Percentiles rank a stretch among this genome's conserved stretches.
Conservation (phyloP, 2,888 invertebrate genomes). For the Tenthredo amoena region DNA sequence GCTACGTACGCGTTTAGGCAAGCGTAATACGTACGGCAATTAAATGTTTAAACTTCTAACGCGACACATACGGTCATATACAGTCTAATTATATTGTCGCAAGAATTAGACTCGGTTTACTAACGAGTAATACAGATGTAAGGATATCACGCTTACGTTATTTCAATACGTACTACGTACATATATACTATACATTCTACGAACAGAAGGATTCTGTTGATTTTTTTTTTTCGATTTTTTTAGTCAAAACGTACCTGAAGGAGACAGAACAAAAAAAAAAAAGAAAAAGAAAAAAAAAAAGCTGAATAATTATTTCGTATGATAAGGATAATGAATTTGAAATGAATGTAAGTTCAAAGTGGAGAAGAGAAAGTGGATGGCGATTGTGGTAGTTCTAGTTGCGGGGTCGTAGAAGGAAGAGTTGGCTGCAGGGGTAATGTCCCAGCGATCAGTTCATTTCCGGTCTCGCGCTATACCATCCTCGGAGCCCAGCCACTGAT, state of each 20-base stretch:
- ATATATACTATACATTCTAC: too few relatives aligned
- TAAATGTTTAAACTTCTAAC: neutral
- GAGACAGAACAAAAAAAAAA: too few relatives aligned
- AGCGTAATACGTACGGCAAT: neutral
- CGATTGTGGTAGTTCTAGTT: neutral
- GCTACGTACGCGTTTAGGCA: neutral
- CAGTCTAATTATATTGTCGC: neutral
- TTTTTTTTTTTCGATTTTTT: too few relatives aligned
- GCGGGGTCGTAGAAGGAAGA: neutral
- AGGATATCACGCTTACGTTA: neutral
- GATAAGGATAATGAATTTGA: neutral
- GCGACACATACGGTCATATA: neutral
- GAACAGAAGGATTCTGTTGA: too few relatives aligned
- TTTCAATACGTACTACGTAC: too few relatives aligned
- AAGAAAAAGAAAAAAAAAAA: too few relatives aligned
- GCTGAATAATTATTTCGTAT: too few relatives aligned
- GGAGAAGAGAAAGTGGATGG: neutral
- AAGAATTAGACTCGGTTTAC: neutral
- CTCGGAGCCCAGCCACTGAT: constrained; percentile 58
- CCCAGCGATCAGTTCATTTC: constrained; percentile 66
- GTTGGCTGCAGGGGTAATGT: constrained; percentile 13
- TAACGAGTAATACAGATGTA: neutral
- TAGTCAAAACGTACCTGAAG: too few relatives aligned
- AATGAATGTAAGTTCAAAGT: neutral
- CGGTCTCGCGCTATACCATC: constrained; percentile 52